Conservation (phyloP, 1,140 invertebrate species). For the Pseudomyrmex flavicornis region DNA sequence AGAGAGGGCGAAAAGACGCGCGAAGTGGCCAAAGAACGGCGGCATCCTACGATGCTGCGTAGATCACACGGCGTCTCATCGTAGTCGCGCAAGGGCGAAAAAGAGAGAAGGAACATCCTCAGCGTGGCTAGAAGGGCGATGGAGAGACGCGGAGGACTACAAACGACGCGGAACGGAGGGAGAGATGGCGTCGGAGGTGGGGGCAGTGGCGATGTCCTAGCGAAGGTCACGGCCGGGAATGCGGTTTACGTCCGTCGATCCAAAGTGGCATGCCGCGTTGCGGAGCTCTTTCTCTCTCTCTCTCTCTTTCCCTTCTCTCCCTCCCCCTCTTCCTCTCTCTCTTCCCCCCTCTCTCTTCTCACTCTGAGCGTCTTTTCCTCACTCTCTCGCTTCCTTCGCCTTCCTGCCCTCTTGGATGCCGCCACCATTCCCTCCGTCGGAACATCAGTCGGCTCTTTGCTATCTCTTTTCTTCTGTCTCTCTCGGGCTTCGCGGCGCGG, state of each 20-base stretch:
- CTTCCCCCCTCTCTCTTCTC: constrained; percentile 7
- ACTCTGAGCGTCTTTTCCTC: constrained; percentile 20
- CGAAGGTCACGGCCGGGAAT: constrained; percentile 86
- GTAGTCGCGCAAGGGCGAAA: constrained; percentile 33
- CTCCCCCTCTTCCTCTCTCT: background rate
- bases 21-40: constrained; percentile 38
- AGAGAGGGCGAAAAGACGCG: constrained; percentile 20
- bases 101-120: constrained; percentile 38
- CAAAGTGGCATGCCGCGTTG: constrained; percentile 80
- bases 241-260: constrained; percentile 83
- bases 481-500: constrained; percentile 58
- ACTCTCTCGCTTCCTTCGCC: constrained; percentile 58
- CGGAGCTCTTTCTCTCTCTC: constrained; percentile 63
- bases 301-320: background rate
- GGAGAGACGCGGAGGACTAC: constrained; percentile 54
- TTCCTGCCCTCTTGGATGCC: constrained; percentile 15
- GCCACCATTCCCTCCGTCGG: constrained; percentile 34
- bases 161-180: constrained; percentile 63
- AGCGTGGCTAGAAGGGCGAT: constrained; percentile 35
- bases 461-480: constrained; percentile 47
- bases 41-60: constrained; percentile 57
- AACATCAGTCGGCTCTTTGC: constrained; percentile 30
- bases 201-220: constrained; percentile 85
- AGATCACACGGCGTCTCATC: constrained; percentile 25
- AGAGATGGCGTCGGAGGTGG: constrained; percentile 65